Base-by-base conservation (phyloP, 1,140 invertebrate species). In the Eumaeus atala region DNA sequence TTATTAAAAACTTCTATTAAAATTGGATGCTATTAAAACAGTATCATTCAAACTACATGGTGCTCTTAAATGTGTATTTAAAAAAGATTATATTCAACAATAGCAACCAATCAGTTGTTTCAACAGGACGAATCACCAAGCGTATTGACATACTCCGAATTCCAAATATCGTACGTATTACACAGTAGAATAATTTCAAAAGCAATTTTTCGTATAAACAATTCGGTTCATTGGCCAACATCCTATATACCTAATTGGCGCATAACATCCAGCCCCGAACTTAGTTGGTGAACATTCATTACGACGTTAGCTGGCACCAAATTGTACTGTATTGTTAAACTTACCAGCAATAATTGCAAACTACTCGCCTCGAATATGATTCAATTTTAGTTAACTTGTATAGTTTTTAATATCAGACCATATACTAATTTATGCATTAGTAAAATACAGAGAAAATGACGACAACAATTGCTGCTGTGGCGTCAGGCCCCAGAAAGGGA, bases 251-350 rank as follows among this genome's bases (percentile, higher is more conserved):
- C 21, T 61, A 69, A 64, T 69, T 63, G 61, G 58, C 51, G 51
- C 51, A 62, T 69, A 59, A 59, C 53, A 54, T 52, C 58, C 57
- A 42, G 51, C 50, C 38, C 38, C 59, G 34, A 64, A 67, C 51
- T 63, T 58, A 53, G 58, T 58, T 56, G 52, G 37, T 12, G 54
- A 56, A 59, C 63, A 62, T 60, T 61, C 58, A 62, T 62, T 65
- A 63, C 60, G 44, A 60, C 61, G 64, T 66, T 66, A 62, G 55
- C 52, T 57, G 48, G 57, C 49, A 47, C 54, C 51, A 61, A 69
- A 68, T 66, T 61, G 66, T 61, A 60, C 62, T 69, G 64, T 69
- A 56, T 54, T 48, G 56, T 42, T 52, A 52, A 58, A 62, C 54
- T 68, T 62, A 61, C 56, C 55, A 35, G 17, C 35, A 14, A 14